Conservation (phyloP, 64 coral and sea anemone species). For the Cladopsammia gracilis region DNA sequence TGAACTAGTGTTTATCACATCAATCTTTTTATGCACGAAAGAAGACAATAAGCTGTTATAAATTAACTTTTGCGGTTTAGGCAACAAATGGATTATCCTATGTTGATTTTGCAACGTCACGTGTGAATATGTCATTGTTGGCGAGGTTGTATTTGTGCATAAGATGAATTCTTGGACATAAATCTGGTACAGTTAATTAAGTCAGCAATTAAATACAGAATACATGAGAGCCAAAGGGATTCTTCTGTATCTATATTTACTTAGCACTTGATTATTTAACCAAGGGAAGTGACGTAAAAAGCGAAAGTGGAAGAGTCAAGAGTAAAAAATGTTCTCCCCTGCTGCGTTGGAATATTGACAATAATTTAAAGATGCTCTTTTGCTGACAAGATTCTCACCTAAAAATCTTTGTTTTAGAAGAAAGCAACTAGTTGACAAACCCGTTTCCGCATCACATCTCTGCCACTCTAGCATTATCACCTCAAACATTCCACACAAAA, state of each 20-base stretch:
- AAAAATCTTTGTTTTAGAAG: no score
- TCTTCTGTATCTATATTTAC: conserved; percentile 46
- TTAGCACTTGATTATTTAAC: neutral
- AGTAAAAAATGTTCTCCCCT: neutral
- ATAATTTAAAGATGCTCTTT: conserved; percentile 3
- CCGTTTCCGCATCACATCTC: no score
- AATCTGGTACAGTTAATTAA: neutral
- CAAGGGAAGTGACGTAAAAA: neutral
- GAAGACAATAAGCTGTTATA: neutral
- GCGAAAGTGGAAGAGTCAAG: neutral
- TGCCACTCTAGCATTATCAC: no score
- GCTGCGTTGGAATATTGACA: neutral
- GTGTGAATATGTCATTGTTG: neutral
- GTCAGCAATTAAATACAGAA: neutral
- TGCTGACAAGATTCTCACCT: no score
- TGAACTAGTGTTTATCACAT: no score
- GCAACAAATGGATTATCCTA: conserved; percentile 6
- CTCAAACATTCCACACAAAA: no score
- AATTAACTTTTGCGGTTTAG: neutral
- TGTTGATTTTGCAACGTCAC: neutral
- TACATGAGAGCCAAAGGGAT: neutral
- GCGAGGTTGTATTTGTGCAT: neutral
- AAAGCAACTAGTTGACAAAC: no score
- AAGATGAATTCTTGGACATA: neutral
- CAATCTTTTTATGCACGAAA: neutral